phyloP scores from a whole-genome alignment of 64 coral and sea anemone genomes.

The Pocillopora damicornis region DNA sequence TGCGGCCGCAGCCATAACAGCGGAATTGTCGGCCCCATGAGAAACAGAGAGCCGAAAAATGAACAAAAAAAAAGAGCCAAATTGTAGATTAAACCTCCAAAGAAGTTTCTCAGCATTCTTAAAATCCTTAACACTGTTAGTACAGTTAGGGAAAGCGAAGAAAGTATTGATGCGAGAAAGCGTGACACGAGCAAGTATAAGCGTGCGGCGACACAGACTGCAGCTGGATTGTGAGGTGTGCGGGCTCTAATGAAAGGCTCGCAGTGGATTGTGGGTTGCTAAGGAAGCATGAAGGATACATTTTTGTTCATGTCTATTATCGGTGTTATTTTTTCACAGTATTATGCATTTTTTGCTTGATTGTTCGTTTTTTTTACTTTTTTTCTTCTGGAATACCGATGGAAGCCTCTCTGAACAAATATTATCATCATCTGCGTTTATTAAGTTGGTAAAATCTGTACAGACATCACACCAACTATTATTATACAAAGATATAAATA shows the following conservation, averaged over 20 bases:
- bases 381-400: too few species aligned
- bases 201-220: neutral
- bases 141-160: neutral
- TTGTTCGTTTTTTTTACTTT: too few species aligned
- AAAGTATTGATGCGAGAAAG: neutral
- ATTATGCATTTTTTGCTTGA: too few species aligned
- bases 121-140: neutral
- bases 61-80: conserved; percentile 43
- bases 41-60: conserved; percentile 60
- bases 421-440: too few species aligned
- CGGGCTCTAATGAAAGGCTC: neutral
- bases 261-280: neutral
- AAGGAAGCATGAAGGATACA: too few species aligned
- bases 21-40: conserved; percentile 59
- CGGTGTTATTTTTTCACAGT: too few species aligned
- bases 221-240: neutral
- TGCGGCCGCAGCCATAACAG: conserved; percentile 39
- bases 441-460: too few species aligned
- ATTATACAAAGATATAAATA: too few species aligned
- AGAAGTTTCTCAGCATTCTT: conserved; percentile 67
- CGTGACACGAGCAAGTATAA: neutral
- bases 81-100: conserved; percentile 49
- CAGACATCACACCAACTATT: too few species aligned
- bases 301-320: too few species aligned
- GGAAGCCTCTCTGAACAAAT: too few species aligned